Evolutionary conservation across 2,797 vertebrate genomes (phyloP).

Genomic region (Percopsis omiscomaycus): DNA sequence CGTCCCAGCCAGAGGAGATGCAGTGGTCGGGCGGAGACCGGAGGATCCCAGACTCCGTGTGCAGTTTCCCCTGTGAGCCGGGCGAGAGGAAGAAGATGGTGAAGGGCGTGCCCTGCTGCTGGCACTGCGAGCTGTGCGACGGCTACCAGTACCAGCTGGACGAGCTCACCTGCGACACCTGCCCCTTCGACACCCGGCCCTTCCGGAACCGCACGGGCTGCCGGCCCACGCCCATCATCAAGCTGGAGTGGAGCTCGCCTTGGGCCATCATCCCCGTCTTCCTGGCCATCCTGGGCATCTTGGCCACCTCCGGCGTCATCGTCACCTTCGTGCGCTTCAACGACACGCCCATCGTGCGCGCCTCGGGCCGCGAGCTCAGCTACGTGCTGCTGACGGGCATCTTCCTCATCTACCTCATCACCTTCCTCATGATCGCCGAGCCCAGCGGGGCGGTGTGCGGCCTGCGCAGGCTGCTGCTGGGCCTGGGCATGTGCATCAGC

Average conservation of each 20-base stretch:
- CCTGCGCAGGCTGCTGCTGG: slow-evolving; percentile 84
- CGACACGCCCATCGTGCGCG: slow-evolving; percentile 89
- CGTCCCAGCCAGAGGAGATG: slow-evolving; percentile 77
- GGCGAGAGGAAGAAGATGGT: slow-evolving; percentile 93
- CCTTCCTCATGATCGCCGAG: slow-evolving; percentile 89
- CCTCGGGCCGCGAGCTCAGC: slow-evolving; percentile 92
- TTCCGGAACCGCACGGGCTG: slow-evolving; percentile 83
- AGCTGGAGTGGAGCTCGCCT: slow-evolving; percentile 87
- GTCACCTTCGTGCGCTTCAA: slow-evolving; percentile 84
- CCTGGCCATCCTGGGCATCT: slow-evolving; percentile 83
- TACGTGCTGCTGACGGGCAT: slow-evolving; percentile 93
- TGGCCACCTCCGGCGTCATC: slow-evolving; percentile 80
- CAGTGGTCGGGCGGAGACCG: slow-evolving; percentile 80
- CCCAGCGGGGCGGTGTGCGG: slow-evolving; percentile 80
- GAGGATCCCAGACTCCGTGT: slow-evolving; percentile 80
- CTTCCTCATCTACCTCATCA: slow-evolving; percentile 89
- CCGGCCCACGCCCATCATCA: slow-evolving; percentile 84
- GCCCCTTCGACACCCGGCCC: slow-evolving; percentile 84
- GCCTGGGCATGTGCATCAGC: slow-evolving; percentile 96
- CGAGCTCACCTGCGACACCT: slow-evolving; percentile 83
- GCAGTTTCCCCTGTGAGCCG: slow-evolving; percentile 86
- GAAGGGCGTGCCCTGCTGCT: slow-evolving; percentile 96
- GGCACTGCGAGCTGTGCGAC: slow-evolving; percentile 95
- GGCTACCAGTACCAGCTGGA: slow-evolving; percentile 95
- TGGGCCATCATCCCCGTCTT: slow-evolving; percentile 89